A percentile compares a stretch with the other conserved stretches of the same genome.
These are phyloP conservation scores for Drosophila kambysellisi DNA, from an alignment of 2,888 invertebrate genomes.

Conservation along the genomic window DNA sequence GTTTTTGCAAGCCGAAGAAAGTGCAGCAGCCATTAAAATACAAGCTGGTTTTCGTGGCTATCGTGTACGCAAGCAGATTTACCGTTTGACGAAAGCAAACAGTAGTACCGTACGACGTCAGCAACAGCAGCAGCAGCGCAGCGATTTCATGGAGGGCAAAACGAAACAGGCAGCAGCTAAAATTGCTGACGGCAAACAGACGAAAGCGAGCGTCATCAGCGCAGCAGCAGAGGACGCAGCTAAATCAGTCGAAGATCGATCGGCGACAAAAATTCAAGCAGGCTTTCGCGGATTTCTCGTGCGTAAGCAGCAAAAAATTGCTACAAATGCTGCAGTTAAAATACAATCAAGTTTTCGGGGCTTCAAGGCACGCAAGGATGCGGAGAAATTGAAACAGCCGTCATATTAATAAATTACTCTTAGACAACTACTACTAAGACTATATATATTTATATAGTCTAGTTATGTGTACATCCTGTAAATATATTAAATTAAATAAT, in stretches of 20 bases:
- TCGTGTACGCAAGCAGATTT: slow-evolving; percentile 86
- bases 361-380: slow-evolving; percentile 84
- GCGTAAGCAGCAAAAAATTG: slow-evolving; percentile 83
- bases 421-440: slow-evolving; percentile 11
- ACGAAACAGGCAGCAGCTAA: slow-evolving; percentile 17
- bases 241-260: slow-evolving; percentile 77
- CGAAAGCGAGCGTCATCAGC: slow-evolving; percentile 6
- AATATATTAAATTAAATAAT: slow-evolving; percentile 55
- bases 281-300: slow-evolving; percentile 84
- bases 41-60: slow-evolving; percentile 87
- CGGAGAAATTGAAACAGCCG: slow-evolving; percentile 80
- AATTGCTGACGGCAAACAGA: slow-evolving; percentile 22
- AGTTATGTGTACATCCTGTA: slow-evolving; percentile 56
- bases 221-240: slow-evolving; percentile 26
- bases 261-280: slow-evolving; percentile 84
- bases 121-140: slow-evolving; percentile 30
- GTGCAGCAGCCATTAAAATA: slow-evolving; percentile 87
- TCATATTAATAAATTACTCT: slow-evolving; percentile 37
- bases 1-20: slow-evolving; percentile 82
- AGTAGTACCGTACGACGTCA: slow-evolving; percentile 51
- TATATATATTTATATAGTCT: slow-evolving; percentile 27
- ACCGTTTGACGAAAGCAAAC: slow-evolving; percentile 51
- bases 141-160: slow-evolving; percentile 49
- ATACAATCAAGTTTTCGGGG: slow-evolving; percentile 85
- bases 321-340: slow-evolving; percentile 84